phyloP scores from a whole-genome alignment of 2,888 invertebrate genomes.

The Chrysolina oricalcia region DNA sequence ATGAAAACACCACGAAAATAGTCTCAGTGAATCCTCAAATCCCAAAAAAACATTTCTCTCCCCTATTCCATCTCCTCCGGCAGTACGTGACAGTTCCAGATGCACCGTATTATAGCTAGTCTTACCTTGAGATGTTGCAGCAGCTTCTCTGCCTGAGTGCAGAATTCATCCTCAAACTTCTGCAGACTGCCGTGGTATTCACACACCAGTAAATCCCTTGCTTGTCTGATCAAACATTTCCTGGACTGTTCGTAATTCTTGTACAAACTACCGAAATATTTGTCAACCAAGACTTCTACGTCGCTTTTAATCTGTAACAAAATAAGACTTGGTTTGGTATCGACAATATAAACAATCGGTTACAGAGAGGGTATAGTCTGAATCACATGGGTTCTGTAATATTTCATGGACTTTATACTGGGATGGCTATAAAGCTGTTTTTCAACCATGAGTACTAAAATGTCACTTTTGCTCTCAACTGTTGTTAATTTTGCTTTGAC shows the following conservation, averaged over 20 bases:
- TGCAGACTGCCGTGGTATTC: constrained; percentile 78
- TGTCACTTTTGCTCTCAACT: too few relatives aligned
- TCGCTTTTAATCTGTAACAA: constrained; percentile 70
- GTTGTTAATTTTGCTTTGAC: too few relatives aligned
- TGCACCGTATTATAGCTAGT: not conserved
- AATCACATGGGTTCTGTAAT: not conserved
- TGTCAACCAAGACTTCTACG: constrained; percentile 74
- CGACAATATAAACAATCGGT: not conserved
- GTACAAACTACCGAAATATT: constrained; percentile 78
- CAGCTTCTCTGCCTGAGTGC: constrained; percentile 76
- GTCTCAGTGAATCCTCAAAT: not conserved
- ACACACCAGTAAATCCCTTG: constrained; percentile 79
- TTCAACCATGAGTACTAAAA: too few relatives aligned
- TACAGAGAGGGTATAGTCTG: not conserved
- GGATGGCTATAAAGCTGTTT: too few relatives aligned
- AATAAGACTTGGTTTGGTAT: constrained; percentile 35
- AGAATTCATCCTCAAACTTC: constrained; percentile 78
- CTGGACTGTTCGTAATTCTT: constrained; percentile 76
- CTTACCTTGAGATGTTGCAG: constrained; percentile 74
- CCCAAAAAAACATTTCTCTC: not conserved
- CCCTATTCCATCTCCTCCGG: not conserved
- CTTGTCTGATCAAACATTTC: constrained; percentile 79
- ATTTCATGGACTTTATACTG: not conserved
- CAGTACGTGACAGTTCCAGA: not conserved
- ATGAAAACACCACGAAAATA: not conserved